A percentile compares a stretch with the other conserved stretches of the same genome.
These are phyloP conservation scores for Macrotis lagotis DNA, from an alignment of 2,113 vertebrate species.

Conservation along the genomic window DNA sequence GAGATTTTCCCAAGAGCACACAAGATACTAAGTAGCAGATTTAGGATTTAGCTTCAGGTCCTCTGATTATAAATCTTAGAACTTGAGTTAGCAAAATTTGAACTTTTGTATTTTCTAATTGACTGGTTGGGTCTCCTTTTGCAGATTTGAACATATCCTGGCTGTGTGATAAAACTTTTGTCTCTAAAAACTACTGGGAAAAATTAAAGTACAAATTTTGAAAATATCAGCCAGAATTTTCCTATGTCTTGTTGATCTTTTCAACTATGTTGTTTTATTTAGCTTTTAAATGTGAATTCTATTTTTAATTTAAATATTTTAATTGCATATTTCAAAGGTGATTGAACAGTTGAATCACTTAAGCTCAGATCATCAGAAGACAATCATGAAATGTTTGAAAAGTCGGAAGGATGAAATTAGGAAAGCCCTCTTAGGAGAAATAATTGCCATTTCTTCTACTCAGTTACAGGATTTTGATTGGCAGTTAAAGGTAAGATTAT, in stretches of 20 bases:
- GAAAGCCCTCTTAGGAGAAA: conserved; percentile 86
- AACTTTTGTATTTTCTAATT: background rate
- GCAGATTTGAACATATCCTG: background rate
- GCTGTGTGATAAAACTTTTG: background rate
- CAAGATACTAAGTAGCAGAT: background rate
- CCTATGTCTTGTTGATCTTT: background rate
- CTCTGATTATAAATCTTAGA: background rate
- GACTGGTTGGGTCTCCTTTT: background rate
- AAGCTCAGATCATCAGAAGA: conserved; percentile 82
- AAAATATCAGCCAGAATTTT: background rate
- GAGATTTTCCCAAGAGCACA: background rate
- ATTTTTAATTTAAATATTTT: conserved; percentile 13
- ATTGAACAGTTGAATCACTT: conserved; percentile 83
- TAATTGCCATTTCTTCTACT: conserved; percentile 89
- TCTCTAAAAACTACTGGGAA: background rate
- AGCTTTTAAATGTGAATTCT: background rate
- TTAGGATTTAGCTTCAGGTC: background rate
- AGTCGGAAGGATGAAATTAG: conserved; percentile 90
- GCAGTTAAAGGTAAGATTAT: conserved; percentile 92
- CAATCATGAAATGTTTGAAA: conserved; percentile 87
- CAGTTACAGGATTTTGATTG: conserved; percentile 96
- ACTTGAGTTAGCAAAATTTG: background rate
- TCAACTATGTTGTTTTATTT: background rate
- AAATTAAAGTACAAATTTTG: background rate
- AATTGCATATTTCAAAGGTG: conserved; percentile 82